Evolutionary conservation across 2,888 invertebrate genomes (phyloP), one percentile per base, ranked within the genome.

Genomic region (Unio delphinus): DNA sequence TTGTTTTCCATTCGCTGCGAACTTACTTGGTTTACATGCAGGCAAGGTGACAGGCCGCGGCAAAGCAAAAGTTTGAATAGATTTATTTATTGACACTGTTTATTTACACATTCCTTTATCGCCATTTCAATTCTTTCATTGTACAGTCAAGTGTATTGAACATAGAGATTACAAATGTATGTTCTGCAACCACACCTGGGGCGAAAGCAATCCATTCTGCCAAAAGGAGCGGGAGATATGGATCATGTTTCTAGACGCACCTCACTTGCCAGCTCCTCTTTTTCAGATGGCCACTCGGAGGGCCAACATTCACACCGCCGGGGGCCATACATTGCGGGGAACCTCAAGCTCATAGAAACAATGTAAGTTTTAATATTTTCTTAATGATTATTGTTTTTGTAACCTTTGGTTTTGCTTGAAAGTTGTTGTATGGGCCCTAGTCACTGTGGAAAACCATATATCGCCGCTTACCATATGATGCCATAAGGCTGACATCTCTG

Each of bases 251-350:
- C 45, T 11, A 45, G 45, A 45, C 45, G 45, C 45, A 2, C 11
- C 11, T 45, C 45, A 45, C 11, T 11, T 11, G 11, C 11, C 1
- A 45, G 45, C 45, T 11, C 45, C 1, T 45, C 45, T 45, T 45
- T 45, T 18, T 64, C 66, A n/a, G 66, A 66, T 68, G 70, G 28
- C 28, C 58, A 54, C 61, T 66, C 64, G 34, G 69, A 73, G 65
- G 62, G 67, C 17, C 64, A 70, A 34, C 54, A 56, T 55, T 59
- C 26, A 18, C 55, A 61, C 34, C 64, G 61, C 56, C 61, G 69
- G 18, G 79, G 78, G 1, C 78, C 81, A n/a, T 75, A 76, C 61
- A 59, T 79, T 66, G 77, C 79, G 68, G 81, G 81, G 57, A 81
- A 81, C 67, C 65, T 81, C 65, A 75, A 72, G 64, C 56, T 79